Evolutionary conservation across 2,797 vertebrate genomes (phyloP), one percentile per base, ranked within the genome.

Genomic region (Micromesistius poutassou): DNA sequence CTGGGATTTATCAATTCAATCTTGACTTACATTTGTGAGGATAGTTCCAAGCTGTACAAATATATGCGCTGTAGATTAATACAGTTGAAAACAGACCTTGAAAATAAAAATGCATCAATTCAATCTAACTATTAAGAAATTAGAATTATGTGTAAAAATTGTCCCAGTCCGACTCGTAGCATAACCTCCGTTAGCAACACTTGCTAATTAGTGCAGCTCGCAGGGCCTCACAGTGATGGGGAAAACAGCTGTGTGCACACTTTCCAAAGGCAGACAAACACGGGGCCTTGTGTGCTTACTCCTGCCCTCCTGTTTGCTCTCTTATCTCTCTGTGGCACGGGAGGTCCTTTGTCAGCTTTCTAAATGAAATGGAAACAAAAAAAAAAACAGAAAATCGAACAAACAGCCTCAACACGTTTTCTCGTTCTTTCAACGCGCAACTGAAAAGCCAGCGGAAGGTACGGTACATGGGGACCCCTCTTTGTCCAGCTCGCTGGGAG

Each of bases 401-500:
- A 55, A 55, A 55, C 16, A 22, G 16, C 19, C 50, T 14, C 3
- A 0, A 46, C 42, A 19, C 4, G 14, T 19, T 46, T 46, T 46
- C 2, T 46, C 42, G 5, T 46, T 19, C 42, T 46, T 38, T 38
- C 8, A 38, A 38, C 36, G 36, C 12, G 13, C 42, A 46, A 19
- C 14, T 46, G 42, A 46, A 19, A 46, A 55, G 19, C 50, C 50
- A 16, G 50, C 50, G 19, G 50, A 22, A 22, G 50, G 19, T 22
- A 55, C 4, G 19, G 16, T 22, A 22, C 50, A 4, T 7, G 42
- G 80, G 14, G 71, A 35, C 74, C 62, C 80, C 25, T 81, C 82
- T 89, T 91, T 90, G 84, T 87, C 81, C 71, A 19, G 77, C 19
- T n/a, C 19, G 50, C 6, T 55, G 12, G 12, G 42, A 46, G 42